phyloP scores from a whole-genome alignment of 2,113 vertebrate genomes.

The Montifringilla adamsi region DNA sequence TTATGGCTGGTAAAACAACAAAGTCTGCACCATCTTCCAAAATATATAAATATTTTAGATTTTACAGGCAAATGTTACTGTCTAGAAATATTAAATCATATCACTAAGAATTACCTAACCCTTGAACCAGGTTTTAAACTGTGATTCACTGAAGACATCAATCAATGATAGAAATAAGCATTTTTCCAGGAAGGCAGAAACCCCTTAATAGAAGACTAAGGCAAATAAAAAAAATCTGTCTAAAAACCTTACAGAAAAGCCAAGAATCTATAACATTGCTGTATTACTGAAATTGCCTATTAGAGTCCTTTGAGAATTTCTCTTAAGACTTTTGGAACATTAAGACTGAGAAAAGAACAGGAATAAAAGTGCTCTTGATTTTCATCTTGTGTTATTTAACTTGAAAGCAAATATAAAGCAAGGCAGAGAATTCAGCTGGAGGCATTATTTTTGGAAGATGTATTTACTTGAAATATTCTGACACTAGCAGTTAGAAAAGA shows the following conservation, averaged over 20 bases:
- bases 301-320: slow-evolving; percentile 30
- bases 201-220: neutral
- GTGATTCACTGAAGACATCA: slow-evolving; percentile 10
- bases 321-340: neutral
- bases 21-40: neutral
- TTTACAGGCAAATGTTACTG: neutral
- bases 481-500: neutral
- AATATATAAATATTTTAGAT: neutral
- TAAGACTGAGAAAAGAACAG: neutral
- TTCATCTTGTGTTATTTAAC: neutral
- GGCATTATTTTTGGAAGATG: neutral
- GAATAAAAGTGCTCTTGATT: slow-evolving; percentile 3
- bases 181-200: slow-evolving; percentile 50
- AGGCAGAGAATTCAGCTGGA: neutral
- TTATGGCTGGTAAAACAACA: neutral
- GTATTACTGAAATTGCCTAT: slow-evolving; percentile 38
- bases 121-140: slow-evolving; percentile 24
- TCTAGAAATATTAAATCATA: slow-evolving; percentile 27
- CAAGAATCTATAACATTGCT: slow-evolving; percentile 5
- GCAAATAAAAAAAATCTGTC: slow-evolving; percentile 1
- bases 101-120: slow-evolving; percentile 39
- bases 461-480: neutral
- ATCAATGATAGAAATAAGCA: slow-evolving; percentile 41
- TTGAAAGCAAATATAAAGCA: slow-evolving; percentile 9
- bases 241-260: slow-evolving; percentile 28